Evolutionary conservation across 2,797 vertebrate genomes (phyloP).

Genomic region (Falco berigora): DNA sequence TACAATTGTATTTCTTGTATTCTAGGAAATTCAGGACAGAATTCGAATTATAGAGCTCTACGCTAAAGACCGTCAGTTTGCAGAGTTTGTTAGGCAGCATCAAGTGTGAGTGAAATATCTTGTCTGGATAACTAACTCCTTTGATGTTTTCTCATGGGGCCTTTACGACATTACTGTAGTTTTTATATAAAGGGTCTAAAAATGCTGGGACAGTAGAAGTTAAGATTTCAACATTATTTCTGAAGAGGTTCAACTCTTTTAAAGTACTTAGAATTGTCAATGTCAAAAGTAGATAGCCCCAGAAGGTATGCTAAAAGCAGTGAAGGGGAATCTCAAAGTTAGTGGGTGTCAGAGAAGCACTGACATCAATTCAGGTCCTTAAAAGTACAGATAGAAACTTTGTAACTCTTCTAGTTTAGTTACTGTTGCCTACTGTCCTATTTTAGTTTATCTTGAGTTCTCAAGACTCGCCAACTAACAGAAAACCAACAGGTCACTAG

Average conservation of each 20-base stretch:
- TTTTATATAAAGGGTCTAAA: background rate
- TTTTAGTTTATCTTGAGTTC: conserved; percentile 28
- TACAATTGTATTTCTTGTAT: background rate
- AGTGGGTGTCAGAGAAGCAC: background rate
- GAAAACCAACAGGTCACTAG: background rate
- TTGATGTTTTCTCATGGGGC: background rate
- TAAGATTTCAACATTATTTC: background rate
- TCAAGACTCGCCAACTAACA: background rate
- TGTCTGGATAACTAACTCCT: background rate
- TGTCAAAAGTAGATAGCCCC: background rate
- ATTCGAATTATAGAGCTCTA: conserved; percentile 95
- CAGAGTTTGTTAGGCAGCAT: conserved; percentile 89
- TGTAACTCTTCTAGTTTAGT: background rate
- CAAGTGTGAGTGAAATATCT: conserved; percentile 81
- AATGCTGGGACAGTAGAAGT: background rate
- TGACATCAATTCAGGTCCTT: background rate
- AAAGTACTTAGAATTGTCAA: background rate
- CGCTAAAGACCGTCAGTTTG: conserved; percentile 90
- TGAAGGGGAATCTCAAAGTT: background rate
- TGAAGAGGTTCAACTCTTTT: background rate
- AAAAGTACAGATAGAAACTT: background rate
- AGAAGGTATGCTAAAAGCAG: background rate
- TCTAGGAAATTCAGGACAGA: conserved; percentile 95
- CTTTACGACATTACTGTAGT: background rate
- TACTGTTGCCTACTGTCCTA: background rate